Percentiles rank a stretch among this genome's conserved stretches.
Conservation (phyloP, 2,888 invertebrate genomes). For the Monopis laevigella region DNA sequence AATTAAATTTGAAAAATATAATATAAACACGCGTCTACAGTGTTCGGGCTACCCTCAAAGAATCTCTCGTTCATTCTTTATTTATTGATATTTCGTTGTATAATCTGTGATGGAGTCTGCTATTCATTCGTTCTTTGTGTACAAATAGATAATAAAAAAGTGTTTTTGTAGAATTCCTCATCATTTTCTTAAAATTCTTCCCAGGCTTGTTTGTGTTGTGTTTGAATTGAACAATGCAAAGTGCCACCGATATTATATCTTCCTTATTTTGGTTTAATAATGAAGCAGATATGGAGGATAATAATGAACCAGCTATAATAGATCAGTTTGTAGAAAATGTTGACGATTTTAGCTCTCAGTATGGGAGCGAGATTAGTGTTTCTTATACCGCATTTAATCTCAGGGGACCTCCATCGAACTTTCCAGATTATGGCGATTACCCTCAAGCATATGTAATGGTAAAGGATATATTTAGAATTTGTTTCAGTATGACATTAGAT, state of each 20-base stretch:
- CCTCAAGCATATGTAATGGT: conserved; percentile 92
- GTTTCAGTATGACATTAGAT: background rate
- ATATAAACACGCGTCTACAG: too few relatives aligned
- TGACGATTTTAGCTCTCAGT: conserved; percentile 87
- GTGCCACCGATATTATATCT: conserved; percentile 49
- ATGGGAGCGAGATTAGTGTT: conserved; percentile 87
- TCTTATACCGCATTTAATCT: conserved; percentile 90
- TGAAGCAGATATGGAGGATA: conserved; percentile 28
- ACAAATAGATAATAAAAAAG: too few relatives aligned
- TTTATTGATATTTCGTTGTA: too few relatives aligned
- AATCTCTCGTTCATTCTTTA: too few relatives aligned
- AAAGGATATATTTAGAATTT: too few relatives aligned
- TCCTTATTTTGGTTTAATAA: conserved; percentile 51
- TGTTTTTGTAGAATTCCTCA: too few relatives aligned
- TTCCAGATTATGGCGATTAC: conserved; percentile 91
- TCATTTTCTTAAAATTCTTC: background rate
- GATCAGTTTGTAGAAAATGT: conserved; percentile 85
- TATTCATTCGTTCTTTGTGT: too few relatives aligned
- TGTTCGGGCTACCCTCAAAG: too few relatives aligned
- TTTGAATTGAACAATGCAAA: conserved; percentile 47
- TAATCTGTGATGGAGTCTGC: too few relatives aligned
- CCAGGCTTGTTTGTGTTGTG: background rate
- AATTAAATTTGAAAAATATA: too few relatives aligned
- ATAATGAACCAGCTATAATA: conserved; percentile 52
- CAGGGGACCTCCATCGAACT: conserved; percentile 84